These are phyloP conservation scores for Thalassaphorura encarpata DNA, from an alignment of 1,140 invertebrate genomes.

Conservation along the genomic window DNA sequence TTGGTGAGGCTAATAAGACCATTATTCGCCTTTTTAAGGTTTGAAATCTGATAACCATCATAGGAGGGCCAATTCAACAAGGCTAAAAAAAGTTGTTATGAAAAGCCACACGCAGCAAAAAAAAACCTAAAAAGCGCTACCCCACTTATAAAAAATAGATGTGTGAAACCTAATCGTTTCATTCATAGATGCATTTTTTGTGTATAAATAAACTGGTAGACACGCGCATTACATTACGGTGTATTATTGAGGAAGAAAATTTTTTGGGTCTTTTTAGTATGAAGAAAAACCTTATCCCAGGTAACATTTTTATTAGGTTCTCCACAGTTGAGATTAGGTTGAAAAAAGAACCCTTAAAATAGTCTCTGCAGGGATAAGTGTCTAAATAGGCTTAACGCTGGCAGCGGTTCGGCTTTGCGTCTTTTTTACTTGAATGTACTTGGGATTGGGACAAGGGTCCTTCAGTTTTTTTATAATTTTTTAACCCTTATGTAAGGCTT, in stretches of 20 bases:
- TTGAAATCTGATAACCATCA: neutral
- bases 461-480: too few species aligned
- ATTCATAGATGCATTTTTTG: conserved; percentile 8
- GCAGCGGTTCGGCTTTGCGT: too few species aligned
- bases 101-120: neutral
- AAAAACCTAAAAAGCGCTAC: neutral
- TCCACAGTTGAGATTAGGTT: too few species aligned
- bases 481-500: too few species aligned
- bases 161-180: conserved; percentile 29
- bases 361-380: too few species aligned
- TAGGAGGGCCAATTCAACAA: neutral
- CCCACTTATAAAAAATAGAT: conserved; percentile 10
- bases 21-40: neutral
- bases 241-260: neutral
- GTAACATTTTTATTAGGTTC: conserved; percentile 24
- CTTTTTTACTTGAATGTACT: too few species aligned
- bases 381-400: too few species aligned
- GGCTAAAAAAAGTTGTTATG: neutral
- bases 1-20: neutral
- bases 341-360: too few species aligned
- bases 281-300: conserved; percentile 8
- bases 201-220: neutral
- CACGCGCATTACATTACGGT: neutral
- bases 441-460: too few species aligned
- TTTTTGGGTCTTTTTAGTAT: too few species aligned